Conservation (phyloP, 2,113 vertebrate species). For the Tachysurus vachellii region DNA sequence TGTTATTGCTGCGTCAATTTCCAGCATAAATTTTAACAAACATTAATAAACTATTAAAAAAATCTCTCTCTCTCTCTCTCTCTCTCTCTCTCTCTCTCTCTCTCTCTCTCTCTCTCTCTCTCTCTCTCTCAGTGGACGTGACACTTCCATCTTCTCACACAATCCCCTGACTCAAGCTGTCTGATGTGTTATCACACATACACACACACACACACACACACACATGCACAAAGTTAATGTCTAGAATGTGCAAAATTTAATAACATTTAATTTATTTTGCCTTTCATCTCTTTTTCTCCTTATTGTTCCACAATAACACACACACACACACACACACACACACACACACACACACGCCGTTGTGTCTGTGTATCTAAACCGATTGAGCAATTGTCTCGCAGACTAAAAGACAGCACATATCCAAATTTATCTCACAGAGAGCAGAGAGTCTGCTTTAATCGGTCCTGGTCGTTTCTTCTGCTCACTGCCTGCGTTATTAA, state of each 20-base stretch:
- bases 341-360: not conserved
- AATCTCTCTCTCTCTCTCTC: too few species aligned
- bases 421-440: conserved; percentile 3
- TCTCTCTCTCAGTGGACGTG: conserved; percentile 39
- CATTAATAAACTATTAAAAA: too few species aligned
- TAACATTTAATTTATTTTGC: conserved; percentile 6
- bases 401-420: not conserved
- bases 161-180: conserved; percentile 14
- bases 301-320: not conserved
- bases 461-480: not conserved
- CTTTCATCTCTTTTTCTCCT: not conserved
- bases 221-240: conserved; percentile 18
- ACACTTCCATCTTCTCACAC: conserved; percentile 27
- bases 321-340: not conserved
- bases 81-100: too few species aligned
- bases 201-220: conserved; percentile 33
- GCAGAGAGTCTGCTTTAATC: not conserved
- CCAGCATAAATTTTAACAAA: too few species aligned
- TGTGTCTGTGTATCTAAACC: not conserved
- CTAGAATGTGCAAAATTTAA: too few species aligned
- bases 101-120: not conserved
- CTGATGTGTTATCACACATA: conserved; percentile 15
- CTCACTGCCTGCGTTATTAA: not conserved
- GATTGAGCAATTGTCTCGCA: not conserved
- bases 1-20: too few species aligned